Evolutionary conservation across 2,797 vertebrate species (phyloP).

Genomic region (Eulemur rubriventer): DNA sequence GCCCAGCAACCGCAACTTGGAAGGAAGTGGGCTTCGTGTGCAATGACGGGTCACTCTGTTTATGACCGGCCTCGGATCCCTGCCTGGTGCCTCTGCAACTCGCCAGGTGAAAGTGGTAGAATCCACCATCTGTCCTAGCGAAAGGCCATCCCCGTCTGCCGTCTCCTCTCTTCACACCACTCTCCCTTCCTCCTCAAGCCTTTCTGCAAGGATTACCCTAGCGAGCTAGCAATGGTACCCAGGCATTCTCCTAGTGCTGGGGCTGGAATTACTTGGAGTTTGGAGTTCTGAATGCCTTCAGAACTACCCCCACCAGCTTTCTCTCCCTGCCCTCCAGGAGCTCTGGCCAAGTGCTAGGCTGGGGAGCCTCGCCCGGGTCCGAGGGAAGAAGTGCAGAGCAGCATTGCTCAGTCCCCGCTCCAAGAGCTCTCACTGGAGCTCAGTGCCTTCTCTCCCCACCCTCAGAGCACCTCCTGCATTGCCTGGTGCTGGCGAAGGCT

Average conservation of each 20-base stretch:
- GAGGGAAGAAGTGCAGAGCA: not conserved
- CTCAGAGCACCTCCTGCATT: not conserved
- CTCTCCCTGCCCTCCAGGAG: not conserved
- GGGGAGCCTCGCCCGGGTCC: not conserved
- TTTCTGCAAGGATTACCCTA: not conserved
- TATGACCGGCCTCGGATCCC: not conserved
- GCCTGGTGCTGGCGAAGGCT: not conserved
- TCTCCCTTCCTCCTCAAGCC: not conserved
- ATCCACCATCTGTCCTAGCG: not conserved
- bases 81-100: not conserved
- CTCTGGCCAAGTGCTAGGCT: not conserved
- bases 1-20: not conserved
- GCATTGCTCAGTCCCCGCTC: not conserved
- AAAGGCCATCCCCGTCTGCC: not conserved
- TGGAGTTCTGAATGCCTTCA: not conserved
- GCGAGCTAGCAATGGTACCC: not conserved
- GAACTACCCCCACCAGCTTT: not conserved
- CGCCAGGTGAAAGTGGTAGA: not conserved
- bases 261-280: not conserved
- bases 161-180: not conserved
- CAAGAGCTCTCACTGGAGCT: not conserved
- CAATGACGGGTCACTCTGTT: not conserved
- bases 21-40: not conserved
- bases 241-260: not conserved
- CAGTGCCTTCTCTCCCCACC: not conserved